A percentile compares a stretch with the other conserved stretches of the same genome.
phyloP scores from a whole-genome alignment of 2,888 invertebrate genomes.

The Tryphoninae sp. region DNA sequence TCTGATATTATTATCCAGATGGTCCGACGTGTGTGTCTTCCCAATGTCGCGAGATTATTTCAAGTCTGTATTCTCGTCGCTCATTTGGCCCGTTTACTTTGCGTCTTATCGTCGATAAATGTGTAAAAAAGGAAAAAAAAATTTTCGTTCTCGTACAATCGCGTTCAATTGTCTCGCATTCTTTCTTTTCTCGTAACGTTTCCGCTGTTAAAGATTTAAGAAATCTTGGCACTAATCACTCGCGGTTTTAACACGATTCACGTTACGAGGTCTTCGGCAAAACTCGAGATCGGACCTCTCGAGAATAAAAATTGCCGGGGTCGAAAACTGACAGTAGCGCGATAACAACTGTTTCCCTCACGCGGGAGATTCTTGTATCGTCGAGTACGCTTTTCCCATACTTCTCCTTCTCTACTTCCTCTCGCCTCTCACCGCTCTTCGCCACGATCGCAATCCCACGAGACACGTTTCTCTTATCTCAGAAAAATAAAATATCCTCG shows the following conservation, averaged over 20 bases:
- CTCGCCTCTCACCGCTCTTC: background rate
- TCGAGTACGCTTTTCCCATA: background rate
- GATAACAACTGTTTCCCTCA: background rate
- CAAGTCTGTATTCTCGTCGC: background rate
- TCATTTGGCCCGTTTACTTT: background rate
- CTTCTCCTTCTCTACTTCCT: background rate
- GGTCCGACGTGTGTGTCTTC: background rate
- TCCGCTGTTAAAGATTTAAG: background rate
- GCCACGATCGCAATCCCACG: background rate
- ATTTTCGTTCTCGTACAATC: background rate
- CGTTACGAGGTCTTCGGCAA: background rate
- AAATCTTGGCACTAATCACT: background rate
- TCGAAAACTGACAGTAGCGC: constrained; percentile 1
- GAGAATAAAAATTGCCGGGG: background rate
- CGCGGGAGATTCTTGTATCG: background rate
- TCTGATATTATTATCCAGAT: constrained; percentile 21
- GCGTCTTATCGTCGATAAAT: background rate
- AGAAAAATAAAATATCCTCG: background rate
- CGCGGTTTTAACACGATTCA: background rate
- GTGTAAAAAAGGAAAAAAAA: background rate
- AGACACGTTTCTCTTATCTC: too few species aligned
- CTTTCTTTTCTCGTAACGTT: background rate
- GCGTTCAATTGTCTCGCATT: background rate
- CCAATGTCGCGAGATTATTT: constrained; percentile 39
- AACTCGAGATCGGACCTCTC: background rate